These are phyloP conservation scores for Coturnix japonica DNA, from an alignment of 2,113 vertebrate species.

Conservation along the genomic window DNA sequence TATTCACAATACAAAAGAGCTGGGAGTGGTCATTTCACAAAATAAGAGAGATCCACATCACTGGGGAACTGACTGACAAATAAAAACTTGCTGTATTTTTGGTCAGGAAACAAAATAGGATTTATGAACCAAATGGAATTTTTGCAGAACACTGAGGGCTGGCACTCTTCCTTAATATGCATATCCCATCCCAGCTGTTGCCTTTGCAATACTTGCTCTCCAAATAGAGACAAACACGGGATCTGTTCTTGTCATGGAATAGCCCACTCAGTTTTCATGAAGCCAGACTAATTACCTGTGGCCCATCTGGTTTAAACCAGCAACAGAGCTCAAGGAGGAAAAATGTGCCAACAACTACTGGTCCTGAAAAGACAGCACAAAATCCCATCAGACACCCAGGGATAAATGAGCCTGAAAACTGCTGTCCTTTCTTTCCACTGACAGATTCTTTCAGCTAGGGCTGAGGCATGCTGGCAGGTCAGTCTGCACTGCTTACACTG, in stretches of 20 bases:
- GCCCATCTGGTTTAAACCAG: constrained; percentile 41
- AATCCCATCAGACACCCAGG: not conserved
- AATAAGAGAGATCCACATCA: accelerated
- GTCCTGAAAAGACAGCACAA: not conserved
- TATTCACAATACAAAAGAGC: not conserved
- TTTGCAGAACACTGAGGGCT: not conserved
- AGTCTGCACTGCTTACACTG: not conserved
- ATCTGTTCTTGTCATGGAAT: not conserved
- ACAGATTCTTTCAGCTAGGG: not conserved
- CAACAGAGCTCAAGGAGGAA: constrained; percentile 16
- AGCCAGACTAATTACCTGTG: constrained; percentile 54
- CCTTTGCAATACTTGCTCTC: not conserved
- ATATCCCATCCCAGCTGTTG: constrained; percentile 37
- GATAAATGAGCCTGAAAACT: not conserved
- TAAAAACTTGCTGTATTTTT: constrained; percentile 28
- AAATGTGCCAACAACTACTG: not conserved
- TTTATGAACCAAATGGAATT: not conserved
- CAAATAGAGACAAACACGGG: accelerated
- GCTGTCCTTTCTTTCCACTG: not conserved
- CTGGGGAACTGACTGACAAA: not conserved
- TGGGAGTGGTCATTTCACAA: not conserved
- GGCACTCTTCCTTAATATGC: not conserved
- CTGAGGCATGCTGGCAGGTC: not conserved
- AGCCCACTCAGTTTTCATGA: not conserved
- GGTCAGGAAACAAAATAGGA: not conserved